Evolutionary conservation across 2,797 vertebrate genomes (phyloP).

Genomic region (Prunella strophiata): DNA sequence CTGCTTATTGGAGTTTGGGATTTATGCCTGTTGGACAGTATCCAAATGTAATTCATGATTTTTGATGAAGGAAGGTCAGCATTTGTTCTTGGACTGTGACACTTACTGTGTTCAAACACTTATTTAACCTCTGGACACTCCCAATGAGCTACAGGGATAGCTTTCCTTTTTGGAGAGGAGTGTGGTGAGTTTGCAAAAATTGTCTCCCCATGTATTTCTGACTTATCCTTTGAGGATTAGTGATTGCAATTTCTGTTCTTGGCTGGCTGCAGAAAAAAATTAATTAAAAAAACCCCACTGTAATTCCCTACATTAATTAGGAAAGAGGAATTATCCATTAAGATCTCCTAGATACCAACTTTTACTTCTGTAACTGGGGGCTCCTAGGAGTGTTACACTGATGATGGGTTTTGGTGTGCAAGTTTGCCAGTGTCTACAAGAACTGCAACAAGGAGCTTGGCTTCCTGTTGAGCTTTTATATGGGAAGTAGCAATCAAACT

Average conservation of each 20-base stretch:
- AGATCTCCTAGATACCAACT: background rate
- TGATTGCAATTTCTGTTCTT: background rate
- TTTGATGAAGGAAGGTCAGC: background rate
- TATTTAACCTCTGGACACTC: background rate
- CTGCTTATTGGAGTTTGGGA: background rate
- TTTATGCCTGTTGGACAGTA: background rate
- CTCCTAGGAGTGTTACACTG: background rate
- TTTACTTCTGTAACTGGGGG: background rate
- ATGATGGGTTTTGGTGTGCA: background rate
- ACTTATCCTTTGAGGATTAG: background rate
- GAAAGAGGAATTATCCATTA: background rate
- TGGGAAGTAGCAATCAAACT: background rate
- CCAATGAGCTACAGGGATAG: background rate
- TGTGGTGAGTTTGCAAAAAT: background rate
- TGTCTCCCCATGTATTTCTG: background rate
- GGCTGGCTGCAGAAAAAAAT: background rate
- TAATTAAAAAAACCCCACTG: accelerated
- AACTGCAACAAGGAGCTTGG: background rate
- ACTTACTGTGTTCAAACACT: background rate
- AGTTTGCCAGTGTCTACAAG: background rate
- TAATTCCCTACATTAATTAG: background rate
- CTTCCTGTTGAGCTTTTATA: background rate
- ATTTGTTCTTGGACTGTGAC: background rate
- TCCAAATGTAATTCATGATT: background rate
- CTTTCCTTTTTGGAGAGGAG: background rate